Base-by-base conservation (phyloP, 2,888 invertebrate genomes). In the Mamestra brassicae region DNA sequence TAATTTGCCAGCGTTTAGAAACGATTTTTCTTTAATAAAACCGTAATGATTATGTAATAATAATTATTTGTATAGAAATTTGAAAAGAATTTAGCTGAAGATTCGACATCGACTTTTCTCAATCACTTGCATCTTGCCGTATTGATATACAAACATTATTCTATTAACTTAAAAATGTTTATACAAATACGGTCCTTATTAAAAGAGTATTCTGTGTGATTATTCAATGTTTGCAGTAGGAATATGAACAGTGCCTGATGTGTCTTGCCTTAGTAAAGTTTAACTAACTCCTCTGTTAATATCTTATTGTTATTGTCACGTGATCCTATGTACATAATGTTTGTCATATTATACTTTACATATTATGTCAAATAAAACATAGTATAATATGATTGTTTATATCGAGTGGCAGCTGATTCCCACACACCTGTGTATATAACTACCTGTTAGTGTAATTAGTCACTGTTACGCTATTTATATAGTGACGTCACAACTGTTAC, bases 191-290 rank as follows among this genome's bases (percentile, higher is more conserved):
- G 70, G 61, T 68, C 55, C 65, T 76, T 47, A 52, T 55, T 68
- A 58, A n/a, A 17, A 60, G 55, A 78, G 36, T 64, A 82, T 63
- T 70, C 10, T 61, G 52, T 81, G 74, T 84, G 50, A 78, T 82
- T 58, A 72, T 84, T 74, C 50, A 76, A 75, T 74, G 76, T 78
- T 76, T 79, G 47, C 42, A 64, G 74, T 83, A 83, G 73, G 64
- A 74, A 78, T 74, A 77, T 70, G 67, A 87, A 78, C 80, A 84
- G 90, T 91, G 92, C 92, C 92, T 93, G 87, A 85, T 83, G 77
- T 90, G 83, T 93, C 94, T 94, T 94, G 94, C 94, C 94, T 93
- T 91, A 89, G 83, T 85, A 88, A 88, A 80, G 58, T 85, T 65
- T 72, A 80, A 81, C 76, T 82, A 76, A 80, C 72, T 81, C 76